A percentile compares a stretch with the other conserved stretches of the same genome.
These are phyloP conservation scores for Bathybates hornii DNA, from an alignment of 2,113 vertebrate species.

Conservation along the genomic window DNA sequence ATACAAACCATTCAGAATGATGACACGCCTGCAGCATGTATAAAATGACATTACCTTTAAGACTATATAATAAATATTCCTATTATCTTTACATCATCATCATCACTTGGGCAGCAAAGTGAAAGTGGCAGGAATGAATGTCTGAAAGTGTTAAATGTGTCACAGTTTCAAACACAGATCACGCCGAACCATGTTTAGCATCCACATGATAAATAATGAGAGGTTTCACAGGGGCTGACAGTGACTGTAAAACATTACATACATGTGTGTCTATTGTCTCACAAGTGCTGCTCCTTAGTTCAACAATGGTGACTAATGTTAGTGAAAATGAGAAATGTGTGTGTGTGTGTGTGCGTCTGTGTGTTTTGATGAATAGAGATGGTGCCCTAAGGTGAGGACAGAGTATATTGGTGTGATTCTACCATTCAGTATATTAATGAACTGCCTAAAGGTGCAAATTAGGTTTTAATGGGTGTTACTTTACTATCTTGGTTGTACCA, in stretches of 20 bases:
- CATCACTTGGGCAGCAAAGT: not conserved
- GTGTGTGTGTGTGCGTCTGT: slow-evolving; percentile 54
- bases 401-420: slow-evolving; percentile 77
- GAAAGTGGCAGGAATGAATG: not conserved
- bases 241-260: slow-evolving; percentile 18
- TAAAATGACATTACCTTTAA: slow-evolving; percentile 18
- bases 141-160: not conserved
- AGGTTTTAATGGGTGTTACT: slow-evolving; percentile 98
- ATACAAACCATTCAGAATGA: slow-evolving; percentile 3
- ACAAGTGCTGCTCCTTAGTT: slow-evolving; percentile 47
- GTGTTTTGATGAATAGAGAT: slow-evolving; percentile 73
- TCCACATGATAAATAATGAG: slow-evolving; percentile 18
- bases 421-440: slow-evolving; percentile 91
- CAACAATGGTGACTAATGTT: slow-evolving; percentile 51
- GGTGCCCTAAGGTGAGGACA: slow-evolving; percentile 80
- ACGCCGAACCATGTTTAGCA: slow-evolving; percentile 13
- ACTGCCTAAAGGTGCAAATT: slow-evolving; percentile 97
- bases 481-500: slow-evolving; percentile 74
- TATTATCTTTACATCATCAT: not conserved
- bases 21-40: slow-evolving; percentile 14
- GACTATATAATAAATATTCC: not conserved
- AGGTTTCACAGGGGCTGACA: slow-evolving; percentile 17
- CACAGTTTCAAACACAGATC: slow-evolving; percentile 1
- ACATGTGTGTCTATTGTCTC: slow-evolving; percentile 44
- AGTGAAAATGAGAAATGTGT: slow-evolving; percentile 74